Evolutionary conservation across 2,888 invertebrate species (phyloP), one percentile per base, ranked within the genome.

Genomic region (Campaea margaritaria): DNA sequence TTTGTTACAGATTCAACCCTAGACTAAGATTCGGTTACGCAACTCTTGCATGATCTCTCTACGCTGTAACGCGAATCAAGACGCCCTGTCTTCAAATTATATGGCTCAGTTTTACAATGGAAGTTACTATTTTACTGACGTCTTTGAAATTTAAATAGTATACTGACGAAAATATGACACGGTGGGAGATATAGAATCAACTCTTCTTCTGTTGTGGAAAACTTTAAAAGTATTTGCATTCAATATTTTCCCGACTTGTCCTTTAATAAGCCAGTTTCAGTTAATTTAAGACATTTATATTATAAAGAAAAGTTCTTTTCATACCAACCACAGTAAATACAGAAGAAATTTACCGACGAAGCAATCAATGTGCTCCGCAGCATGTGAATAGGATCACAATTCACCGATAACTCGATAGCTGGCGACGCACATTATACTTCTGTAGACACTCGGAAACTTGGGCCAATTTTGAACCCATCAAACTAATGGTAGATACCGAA

Each of bases 1-100:
- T 13, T 65, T 55, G 68, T 80, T 80, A 63, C 79, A 80, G 79
- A 79, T 70, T 65, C 74, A 43, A 58, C 68, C 15, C 45, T 77
- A 58, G 78, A 78, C 54, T 74, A 77, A 68, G 56, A 10, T 27
- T 38, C 44, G n/a, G 46, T 47, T 1, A 14, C 43, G 28, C 44
- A 47, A 58, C 45, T 51, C 51, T 43, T 39, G 50, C 44, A 45
- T 46, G 67, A 67, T 65, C 62, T 65, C 69, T 55, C 34, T 28
- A 46, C 27, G 44, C 53, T 48, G 42, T 47, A 39, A 31, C 36
- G 13, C 47, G 45, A 52, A 54, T 55, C 47, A 15, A 42, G 15
- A 41, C 39, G 15, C 34, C 38, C 44, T 36, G 13, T 31, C 13
- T 14, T 50, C 45, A 57, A 10, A 47, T 27, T 49, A 53, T 58